Evolutionary conservation across 2,797 vertebrate species (phyloP), one percentile per base, ranked within the genome.

Genomic region (Zenarchopterus dispar): DNA sequence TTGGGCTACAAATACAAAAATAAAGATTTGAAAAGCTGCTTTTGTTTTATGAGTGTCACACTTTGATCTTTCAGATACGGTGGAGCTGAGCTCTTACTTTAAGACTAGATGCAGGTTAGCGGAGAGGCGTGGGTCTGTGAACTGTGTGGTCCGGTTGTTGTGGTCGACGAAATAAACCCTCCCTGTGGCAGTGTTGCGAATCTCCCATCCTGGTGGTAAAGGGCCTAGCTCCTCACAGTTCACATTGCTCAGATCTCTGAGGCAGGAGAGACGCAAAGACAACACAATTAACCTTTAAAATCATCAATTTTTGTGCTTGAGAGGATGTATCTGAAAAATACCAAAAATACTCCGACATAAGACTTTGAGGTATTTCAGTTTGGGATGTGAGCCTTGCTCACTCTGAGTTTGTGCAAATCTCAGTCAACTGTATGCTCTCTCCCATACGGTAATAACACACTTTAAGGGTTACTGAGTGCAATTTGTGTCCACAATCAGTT

Each of bases 111-210:
- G 97, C 86, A 99, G 93, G 92, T 99, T 99, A 67, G 97, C 97
- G 0, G 97, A 98, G 48, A 98, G 95, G 31, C 97, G 95, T 0
- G 97, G 97, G 86, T 99, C 97, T 13, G 97, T 99, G 90, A 99
- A 99, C 86, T 99, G 97, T 15, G 97, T 99, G 68, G 97, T 99
- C 61, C 97, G 94, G 94, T 99, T 99, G 94, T 99, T 99, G 93
- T 99, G 97, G 92, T 99, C 97, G 63, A 99, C 97, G 67, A 99
- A 99, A 89, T 99, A 99, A 84, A 99, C 97, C 62, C 97, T 95
- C 83, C 97, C 97, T 6, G 97, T 99, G 59, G 97, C 97, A 0
- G 97, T 99, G 91, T 98, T 93, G 4, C 92, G 77, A 42, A 93
- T 93, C 81, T 93, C 92, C 92, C 93, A 93, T 46, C 92, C 93